phyloP scores from a whole-genome alignment of 2,888 invertebrate species.

The Helicoverpa assulta region DNA sequence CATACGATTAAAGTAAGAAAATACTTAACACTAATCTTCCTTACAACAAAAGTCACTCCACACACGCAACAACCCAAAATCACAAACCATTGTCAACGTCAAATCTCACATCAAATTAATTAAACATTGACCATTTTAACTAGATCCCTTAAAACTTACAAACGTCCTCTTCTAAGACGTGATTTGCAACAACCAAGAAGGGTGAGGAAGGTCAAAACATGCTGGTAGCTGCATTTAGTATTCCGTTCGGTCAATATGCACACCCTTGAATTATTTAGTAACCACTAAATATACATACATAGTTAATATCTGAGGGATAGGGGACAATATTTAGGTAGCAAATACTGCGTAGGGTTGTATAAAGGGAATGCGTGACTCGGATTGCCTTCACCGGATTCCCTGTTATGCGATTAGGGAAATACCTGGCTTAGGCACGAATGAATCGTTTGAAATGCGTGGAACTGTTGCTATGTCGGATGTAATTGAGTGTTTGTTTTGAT shows the following conservation, averaged over 20 bases:
- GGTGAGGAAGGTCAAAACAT: slow-evolving; percentile 53
- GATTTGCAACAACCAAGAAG: slow-evolving; percentile 20
- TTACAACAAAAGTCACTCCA: slow-evolving; percentile 18
- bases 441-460: slow-evolving; percentile 36
- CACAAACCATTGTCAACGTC: slow-evolving; percentile 60
- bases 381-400: slow-evolving; percentile 64
- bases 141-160: slow-evolving; percentile 39
- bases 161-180: slow-evolving; percentile 15
- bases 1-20: background rate
- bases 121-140: slow-evolving; percentile 58
- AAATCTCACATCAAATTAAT: slow-evolving; percentile 63
- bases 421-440: slow-evolving; percentile 49
- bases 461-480: slow-evolving; percentile 12
- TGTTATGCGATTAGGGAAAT: slow-evolving; percentile 66
- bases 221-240: slow-evolving; percentile 73
- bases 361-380: slow-evolving; percentile 80
- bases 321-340: slow-evolving; percentile 83
- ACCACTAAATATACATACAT: slow-evolving; percentile 82
- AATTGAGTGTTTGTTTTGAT: slow-evolving; percentile 14
- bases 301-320: slow-evolving; percentile 83
- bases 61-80: slow-evolving; percentile 32
- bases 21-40: background rate
- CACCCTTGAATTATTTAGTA: slow-evolving; percentile 83
- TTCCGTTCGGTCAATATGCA: slow-evolving; percentile 81
- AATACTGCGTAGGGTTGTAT: slow-evolving; percentile 74